These are phyloP conservation scores for Leptobrachium leishanense DNA, from an alignment of 2,113 vertebrate genomes.

Conservation along the genomic window DNA sequence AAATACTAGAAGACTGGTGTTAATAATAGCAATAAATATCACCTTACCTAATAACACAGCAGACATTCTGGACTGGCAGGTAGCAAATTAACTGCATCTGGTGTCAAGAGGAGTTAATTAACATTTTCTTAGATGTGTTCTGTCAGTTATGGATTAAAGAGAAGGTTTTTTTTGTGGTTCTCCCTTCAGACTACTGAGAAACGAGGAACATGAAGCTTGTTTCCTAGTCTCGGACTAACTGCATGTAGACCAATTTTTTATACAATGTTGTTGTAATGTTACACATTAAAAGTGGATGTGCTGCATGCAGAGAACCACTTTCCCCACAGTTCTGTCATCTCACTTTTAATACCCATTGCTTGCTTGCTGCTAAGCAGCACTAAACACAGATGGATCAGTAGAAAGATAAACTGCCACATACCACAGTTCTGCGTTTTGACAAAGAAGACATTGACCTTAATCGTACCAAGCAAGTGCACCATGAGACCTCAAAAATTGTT, in stretches of 20 bases:
- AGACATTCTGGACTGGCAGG: constrained; percentile 60
- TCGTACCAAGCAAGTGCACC: constrained; percentile 37
- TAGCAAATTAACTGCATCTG: constrained; percentile 65
- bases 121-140: constrained; percentile 78
- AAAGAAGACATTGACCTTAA: constrained; percentile 66
- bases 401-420: constrained; percentile 59
- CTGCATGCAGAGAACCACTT: constrained; percentile 63
- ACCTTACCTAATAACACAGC: constrained; percentile 72
- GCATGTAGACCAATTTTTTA: constrained; percentile 69
- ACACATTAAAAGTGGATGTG: constrained; percentile 61
- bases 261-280: constrained; percentile 59
- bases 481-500: constrained; percentile 60
- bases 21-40: constrained; percentile 73
- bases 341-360: constrained; percentile 45
- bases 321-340: constrained; percentile 52
- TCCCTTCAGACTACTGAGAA: constrained; percentile 67
- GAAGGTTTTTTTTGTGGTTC: constrained; percentile 64
- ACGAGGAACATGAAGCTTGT: constrained; percentile 54
- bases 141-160: constrained; percentile 64
- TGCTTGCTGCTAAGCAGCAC: constrained; percentile 53
- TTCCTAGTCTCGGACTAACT: constrained; percentile 63
- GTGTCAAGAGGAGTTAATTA: constrained; percentile 78
- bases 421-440: constrained; percentile 54
- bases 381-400: constrained; percentile 52
- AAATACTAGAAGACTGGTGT: constrained; percentile 58